A percentile compares a stretch with the other conserved stretches of the same genome.
phyloP scores from a whole-genome alignment of 2,888 invertebrate genomes.

The Eristalinus sepulchralis region DNA sequence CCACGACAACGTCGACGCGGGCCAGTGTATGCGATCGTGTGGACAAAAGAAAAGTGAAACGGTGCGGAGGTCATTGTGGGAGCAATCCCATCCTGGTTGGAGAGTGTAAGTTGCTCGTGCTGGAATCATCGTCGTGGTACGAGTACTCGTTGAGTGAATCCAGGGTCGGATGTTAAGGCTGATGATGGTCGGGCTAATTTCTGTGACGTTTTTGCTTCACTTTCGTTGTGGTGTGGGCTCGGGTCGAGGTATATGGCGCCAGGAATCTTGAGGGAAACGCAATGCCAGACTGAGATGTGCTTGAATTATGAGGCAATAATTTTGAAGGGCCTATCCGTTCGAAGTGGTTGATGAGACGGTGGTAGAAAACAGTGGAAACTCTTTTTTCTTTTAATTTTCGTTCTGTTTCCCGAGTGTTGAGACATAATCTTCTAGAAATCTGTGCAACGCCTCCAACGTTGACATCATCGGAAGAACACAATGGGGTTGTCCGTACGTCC shows the following conservation, averaged over 20 bases:
- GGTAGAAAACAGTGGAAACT: too few relatives aligned
- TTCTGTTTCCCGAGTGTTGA: too few relatives aligned
- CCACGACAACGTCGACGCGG: not conserved
- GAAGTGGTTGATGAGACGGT: not conserved
- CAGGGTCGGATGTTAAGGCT: constrained; percentile 11
- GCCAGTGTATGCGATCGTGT: constrained; percentile 46
- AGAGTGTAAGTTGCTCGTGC: constrained; percentile 32
- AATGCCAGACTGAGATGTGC: constrained; percentile 29
- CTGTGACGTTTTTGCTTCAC: constrained; percentile 59
- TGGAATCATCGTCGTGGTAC: too few relatives aligned
- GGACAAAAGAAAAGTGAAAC: constrained; percentile 32
- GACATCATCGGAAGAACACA: too few relatives aligned
- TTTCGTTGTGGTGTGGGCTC: not conserved
- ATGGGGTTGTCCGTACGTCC: too few relatives aligned
- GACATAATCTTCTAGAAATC: too few relatives aligned
- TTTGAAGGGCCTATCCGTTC: not conserved
- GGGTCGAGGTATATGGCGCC: constrained; percentile 44
- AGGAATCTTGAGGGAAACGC: constrained; percentile 19
- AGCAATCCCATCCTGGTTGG: not conserved
- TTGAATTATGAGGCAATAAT: constrained; percentile 38
- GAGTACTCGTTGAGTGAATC: not conserved
- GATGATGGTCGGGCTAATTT: constrained; percentile 59
- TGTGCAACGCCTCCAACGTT: too few relatives aligned
- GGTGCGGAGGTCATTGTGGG: constrained; percentile 46
- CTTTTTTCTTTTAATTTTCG: too few relatives aligned